Evolutionary conservation across 2,113 vertebrate species (phyloP).

Genomic region (Catharus minimus): DNA sequence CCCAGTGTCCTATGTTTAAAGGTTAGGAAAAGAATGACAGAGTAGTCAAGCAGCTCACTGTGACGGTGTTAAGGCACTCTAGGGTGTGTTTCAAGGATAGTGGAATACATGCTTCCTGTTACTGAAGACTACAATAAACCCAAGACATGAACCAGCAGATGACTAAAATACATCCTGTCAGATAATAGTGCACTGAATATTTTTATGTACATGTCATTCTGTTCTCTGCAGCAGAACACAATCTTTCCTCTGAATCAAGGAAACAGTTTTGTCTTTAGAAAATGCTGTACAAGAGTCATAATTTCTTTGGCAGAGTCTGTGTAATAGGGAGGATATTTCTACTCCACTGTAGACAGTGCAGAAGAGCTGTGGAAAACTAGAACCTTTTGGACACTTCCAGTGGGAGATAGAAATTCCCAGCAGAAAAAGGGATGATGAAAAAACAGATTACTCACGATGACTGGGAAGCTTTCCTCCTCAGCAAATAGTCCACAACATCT

Average conservation of each 20-base stretch:
- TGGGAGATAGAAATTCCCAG: slow-evolving; percentile 51
- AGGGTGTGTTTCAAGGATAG: slow-evolving; percentile 18
- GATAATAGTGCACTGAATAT: slow-evolving; percentile 33
- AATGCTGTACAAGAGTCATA: slow-evolving; percentile 12
- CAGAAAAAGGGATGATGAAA: slow-evolving; percentile 24
- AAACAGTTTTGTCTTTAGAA: slow-evolving; percentile 24
- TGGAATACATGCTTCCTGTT: neutral
- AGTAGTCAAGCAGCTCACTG: neutral
- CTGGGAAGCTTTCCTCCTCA: slow-evolving; percentile 91
- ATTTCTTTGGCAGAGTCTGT: slow-evolving; percentile 60
- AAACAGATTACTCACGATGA: slow-evolving; percentile 82
- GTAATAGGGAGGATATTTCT: slow-evolving; percentile 6
- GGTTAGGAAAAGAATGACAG: neutral
- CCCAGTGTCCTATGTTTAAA: neutral
- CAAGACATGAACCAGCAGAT: slow-evolving; percentile 22
- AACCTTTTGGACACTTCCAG: slow-evolving; percentile 47
- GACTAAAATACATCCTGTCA: slow-evolving; percentile 34
- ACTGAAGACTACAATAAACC: slow-evolving; percentile 19
- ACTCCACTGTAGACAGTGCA: neutral
- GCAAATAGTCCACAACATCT: slow-evolving; percentile 94
- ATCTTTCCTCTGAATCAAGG: slow-evolving; percentile 1
- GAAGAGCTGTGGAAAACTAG: slow-evolving; percentile 47
- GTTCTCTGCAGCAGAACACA: neutral
- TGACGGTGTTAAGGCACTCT: slow-evolving; percentile 47
- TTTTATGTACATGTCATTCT: slow-evolving; percentile 41